Base-by-base conservation (phyloP, 2,888 invertebrate genomes). In the Epinotia demarniana region DNA sequence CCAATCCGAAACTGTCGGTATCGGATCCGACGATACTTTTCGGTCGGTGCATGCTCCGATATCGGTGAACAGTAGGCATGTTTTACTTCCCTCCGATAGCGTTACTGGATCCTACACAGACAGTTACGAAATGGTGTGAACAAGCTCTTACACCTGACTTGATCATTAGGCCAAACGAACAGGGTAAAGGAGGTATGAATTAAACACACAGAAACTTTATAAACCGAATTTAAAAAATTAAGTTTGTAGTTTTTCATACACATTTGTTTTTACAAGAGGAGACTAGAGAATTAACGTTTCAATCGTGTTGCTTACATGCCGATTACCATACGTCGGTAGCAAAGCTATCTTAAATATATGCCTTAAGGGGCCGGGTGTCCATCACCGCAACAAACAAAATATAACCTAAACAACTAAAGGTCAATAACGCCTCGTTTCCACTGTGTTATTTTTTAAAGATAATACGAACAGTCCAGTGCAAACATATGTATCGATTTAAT, bases 281-380 rank as follows among this genome's bases (percentile, higher is more conserved):
- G 94, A 94, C 94, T 94, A 94, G 94, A 94, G 89, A 90, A 90
- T 87, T 90, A 92, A 92, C 91, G 90, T 89, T 90, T 90, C 86
- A 90, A 91, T 87, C 85, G 88, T 88, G 88, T 89, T 85, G 87
- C 87, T 86, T 87, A 88, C 82, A 87, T 85, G 85, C 85, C 86
- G 86, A 89, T 86, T 85, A 85, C 83, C 84, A 78, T 79, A 81
- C 84, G 82, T 83, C 84, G 83, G 83, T 84, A 88, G 88, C 90
- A 84, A 90, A 89, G 89, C 90, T 87, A 85, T 85, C 82, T 80
- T 84, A 55, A 75, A 74, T 76, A 77, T 72, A 83, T 81, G 82
- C 79, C 80, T 78, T 70, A 81, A 77, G 79, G 82, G 81, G n/a
- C 81, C 68, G 79, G 80, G 80, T 80, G 76, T 78, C 85, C 86